These are phyloP conservation scores for Oscarella lobularis DNA, from an alignment of 37 sponge, comb jelly and placozoan species.

Conservation along the genomic window DNA sequence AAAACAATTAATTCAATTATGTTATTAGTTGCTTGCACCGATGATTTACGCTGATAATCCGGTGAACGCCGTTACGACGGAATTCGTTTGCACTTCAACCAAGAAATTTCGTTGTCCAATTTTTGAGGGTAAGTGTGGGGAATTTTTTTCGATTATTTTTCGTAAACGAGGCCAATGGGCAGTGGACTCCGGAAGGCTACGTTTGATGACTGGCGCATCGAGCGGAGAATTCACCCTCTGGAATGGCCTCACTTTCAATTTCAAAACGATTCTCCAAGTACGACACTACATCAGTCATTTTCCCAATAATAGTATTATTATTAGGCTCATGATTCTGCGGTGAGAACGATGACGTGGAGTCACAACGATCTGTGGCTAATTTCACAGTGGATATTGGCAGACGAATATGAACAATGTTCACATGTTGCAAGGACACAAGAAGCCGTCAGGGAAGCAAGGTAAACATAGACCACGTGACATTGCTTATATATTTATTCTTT, in stretches of 20 bases:
- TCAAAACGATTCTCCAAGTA: constrained; percentile 84
- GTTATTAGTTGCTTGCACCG: constrained; percentile 19
- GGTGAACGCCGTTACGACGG: constrained; percentile 77
- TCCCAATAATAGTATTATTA: neutral
- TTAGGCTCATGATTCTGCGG: constrained; percentile 83
- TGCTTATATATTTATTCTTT: no score
- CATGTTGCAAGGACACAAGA: constrained; percentile 90
- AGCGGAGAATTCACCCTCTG: constrained; percentile 95
- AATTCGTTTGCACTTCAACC: constrained; percentile 59
- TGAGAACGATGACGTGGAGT: constrained; percentile 84
- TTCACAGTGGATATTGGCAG: constrained; percentile 92
- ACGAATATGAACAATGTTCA: constrained; percentile 92
- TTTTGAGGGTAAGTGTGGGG: constrained; percentile 19
- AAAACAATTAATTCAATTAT: no score
- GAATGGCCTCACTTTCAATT: constrained; percentile 85
- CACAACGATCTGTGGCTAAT: constrained; percentile 84
- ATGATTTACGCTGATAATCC: constrained; percentile 31
- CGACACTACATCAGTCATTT: neutral
- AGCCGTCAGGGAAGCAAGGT: constrained; percentile 75
- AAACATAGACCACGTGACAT: no score
- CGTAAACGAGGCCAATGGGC: neutral
- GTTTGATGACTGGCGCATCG: constrained; percentile 82
- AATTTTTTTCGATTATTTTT: neutral
- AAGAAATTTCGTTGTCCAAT: constrained; percentile 91
- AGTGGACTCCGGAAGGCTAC: constrained; percentile 97